Percentiles rank a stretch among this genome's conserved stretches.
phyloP scores from a whole-genome alignment of 2,888 invertebrate species.

The Euspilapteryx auroguttella region DNA sequence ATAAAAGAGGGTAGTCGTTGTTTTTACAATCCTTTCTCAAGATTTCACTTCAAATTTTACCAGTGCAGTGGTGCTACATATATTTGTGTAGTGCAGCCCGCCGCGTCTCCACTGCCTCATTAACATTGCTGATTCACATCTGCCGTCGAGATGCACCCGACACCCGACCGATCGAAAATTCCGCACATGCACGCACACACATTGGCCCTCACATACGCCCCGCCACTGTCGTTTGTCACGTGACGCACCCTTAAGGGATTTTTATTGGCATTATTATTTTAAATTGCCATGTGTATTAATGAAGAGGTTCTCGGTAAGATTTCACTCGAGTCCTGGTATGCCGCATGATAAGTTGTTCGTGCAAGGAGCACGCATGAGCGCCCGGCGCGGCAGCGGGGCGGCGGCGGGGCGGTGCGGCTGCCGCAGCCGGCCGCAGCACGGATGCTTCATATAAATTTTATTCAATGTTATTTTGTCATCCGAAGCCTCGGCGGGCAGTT shows the following conservation, averaged over 20 bases:
- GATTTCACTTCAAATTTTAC: too few species aligned
- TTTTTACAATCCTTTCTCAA: too few species aligned
- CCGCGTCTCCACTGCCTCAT: too few species aligned
- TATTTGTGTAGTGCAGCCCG: too few species aligned
- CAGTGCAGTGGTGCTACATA: too few species aligned
- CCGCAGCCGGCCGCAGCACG: conserved; percentile 10
- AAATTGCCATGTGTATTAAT: too few species aligned
- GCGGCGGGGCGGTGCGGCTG: too few species aligned
- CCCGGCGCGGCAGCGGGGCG: conserved; percentile 23
- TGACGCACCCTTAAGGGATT: conserved; percentile 30
- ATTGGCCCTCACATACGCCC: conserved; percentile 14
- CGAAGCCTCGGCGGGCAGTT: conserved; percentile 32
- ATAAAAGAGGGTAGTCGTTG: background rate
- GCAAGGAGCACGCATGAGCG: conserved; percentile 26
- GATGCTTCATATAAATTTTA: conserved; percentile 26
- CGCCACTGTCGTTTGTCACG: conserved; percentile 2
- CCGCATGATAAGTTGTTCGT: too few species aligned
- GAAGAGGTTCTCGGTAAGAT: too few species aligned
- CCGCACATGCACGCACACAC: conserved; percentile 36
- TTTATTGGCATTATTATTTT: too few species aligned
- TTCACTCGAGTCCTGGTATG: too few species aligned
- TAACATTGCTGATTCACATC: conserved; percentile 28
- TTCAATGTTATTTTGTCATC: conserved; percentile 44
- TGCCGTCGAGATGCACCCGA: conserved; percentile 19
- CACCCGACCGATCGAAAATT: conserved; percentile 29